Conservation (phyloP, 2,888 invertebrate species). For the Diachrysia chrysitis region DNA sequence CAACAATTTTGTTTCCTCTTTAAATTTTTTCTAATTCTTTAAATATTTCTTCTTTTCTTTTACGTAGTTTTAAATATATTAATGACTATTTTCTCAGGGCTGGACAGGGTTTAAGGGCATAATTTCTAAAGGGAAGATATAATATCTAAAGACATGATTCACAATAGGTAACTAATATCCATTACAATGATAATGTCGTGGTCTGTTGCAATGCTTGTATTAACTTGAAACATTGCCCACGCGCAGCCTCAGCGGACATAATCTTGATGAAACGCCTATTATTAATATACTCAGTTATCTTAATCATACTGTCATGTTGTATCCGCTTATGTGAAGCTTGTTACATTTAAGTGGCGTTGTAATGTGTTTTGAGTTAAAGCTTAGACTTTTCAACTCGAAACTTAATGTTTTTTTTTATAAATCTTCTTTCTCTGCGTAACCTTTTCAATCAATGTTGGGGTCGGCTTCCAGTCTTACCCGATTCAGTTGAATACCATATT, state of each 20-base stretch:
- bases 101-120: background rate
- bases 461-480: no score
- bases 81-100: background rate
- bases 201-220: background rate
- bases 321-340: background rate
- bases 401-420: background rate
- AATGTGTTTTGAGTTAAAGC: background rate
- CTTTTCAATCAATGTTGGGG: no score
- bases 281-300: background rate
- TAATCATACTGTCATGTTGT: background rate
- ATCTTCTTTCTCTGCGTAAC: no score
- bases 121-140: no score
- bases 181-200: slow-evolving; percentile 2
- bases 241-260: background rate
- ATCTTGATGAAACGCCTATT: background rate
- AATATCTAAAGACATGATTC: background rate
- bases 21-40: no score
- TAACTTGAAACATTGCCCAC: background rate
- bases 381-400: background rate
- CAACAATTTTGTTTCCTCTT: no score
- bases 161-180: background rate
- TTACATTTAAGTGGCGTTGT: no score
- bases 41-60: no score
- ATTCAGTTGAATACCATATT: no score
- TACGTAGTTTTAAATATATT: no score